Conservation (phyloP, 2,113 vertebrate species). For the Leptocoma aspasia region DNA sequence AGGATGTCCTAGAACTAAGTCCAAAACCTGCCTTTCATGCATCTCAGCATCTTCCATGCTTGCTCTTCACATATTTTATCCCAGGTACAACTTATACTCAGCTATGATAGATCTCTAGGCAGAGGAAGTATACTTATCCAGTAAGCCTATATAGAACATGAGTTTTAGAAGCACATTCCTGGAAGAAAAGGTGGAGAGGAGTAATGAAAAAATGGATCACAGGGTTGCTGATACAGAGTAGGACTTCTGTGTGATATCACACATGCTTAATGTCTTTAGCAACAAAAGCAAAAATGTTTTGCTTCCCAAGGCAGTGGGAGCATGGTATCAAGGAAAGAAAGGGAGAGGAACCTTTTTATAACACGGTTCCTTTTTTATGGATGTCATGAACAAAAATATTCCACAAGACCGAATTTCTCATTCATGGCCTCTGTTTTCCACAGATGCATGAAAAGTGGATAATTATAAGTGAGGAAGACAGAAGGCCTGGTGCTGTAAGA, state of each 20-base stretch:
- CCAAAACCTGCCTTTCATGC: neutral
- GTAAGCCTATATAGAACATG: neutral
- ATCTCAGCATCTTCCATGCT: neutral
- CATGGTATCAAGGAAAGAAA: neutral
- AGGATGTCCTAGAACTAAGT: neutral
- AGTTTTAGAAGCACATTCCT: neutral
- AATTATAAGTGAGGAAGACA: constrained; percentile 39
- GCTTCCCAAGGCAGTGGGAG: neutral
- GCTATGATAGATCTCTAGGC: neutral
- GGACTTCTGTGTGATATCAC: neutral
- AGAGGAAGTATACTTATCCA: neutral
- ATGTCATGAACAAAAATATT: neutral
- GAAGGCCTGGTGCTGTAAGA: constrained; percentile 31
- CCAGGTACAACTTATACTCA: neutral
- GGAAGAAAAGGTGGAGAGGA: neutral
- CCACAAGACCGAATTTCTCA: neutral
- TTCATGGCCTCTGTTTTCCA: constrained; percentile 29
- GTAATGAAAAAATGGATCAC: neutral
- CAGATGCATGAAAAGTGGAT: constrained; percentile 37
- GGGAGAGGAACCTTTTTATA: neutral
- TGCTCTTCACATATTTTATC: neutral
- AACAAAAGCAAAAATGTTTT: neutral
- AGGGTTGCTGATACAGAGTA: neutral
- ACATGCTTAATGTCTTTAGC: neutral
- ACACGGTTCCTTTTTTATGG: neutral